phyloP scores from a whole-genome alignment of 1,140 invertebrate species.

The Caerostris extrusa region DNA sequence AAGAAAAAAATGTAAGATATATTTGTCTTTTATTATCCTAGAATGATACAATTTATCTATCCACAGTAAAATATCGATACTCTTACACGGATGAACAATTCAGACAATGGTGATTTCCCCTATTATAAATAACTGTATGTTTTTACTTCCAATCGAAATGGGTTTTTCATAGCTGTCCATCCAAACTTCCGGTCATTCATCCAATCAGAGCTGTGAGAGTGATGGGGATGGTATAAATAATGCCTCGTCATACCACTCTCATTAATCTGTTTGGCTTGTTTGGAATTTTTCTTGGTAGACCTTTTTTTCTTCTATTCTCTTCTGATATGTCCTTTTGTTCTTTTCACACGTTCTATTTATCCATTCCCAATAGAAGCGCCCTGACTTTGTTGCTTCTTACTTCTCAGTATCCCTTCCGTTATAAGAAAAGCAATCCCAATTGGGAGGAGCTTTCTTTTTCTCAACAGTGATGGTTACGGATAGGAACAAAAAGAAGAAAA shows the following conservation, averaged over 20 bases:
- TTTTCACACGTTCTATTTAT: not conserved
- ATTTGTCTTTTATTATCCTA: not conserved
- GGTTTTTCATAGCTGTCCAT: not conserved
- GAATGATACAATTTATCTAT: not conserved
- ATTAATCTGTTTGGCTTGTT: slow-evolving; percentile 25
- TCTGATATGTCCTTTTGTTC: not conserved
- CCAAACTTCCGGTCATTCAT: not conserved
- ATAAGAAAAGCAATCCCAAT: not conserved
- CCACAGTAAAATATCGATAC: not conserved
- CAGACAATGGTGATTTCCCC: not conserved
- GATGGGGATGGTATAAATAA: not conserved
- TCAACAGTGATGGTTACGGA: no score
- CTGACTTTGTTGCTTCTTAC: not conserved
- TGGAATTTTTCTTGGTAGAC: not conserved
- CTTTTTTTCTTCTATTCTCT: not conserved
- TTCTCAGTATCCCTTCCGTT: slow-evolving; percentile 1
- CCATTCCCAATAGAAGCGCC: not conserved
- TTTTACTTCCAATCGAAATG: slow-evolving; percentile 24
- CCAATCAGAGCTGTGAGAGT: not conserved
- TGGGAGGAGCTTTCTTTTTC: no score
- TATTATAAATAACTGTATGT: not conserved
- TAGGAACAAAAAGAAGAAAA: no score
- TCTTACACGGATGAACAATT: not conserved
- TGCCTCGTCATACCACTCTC: slow-evolving; percentile 26
- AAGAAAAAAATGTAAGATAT: no score